Evolutionary conservation across 2,888 invertebrate genomes (phyloP).

Genomic region (Athripsodes cinereus): DNA sequence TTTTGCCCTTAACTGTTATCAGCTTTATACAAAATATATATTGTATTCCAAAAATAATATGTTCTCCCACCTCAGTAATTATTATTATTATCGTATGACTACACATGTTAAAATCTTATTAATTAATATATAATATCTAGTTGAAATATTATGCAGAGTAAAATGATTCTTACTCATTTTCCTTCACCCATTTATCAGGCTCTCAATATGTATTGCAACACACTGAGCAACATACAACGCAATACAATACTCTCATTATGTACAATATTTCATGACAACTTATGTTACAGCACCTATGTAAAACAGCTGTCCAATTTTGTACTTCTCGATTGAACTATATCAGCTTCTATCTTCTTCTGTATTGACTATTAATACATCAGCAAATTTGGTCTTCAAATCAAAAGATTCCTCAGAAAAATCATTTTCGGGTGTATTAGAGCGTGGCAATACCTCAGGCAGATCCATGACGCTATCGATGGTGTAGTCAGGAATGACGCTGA

Average conservation of each 20-base stretch:
- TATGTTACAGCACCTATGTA: conserved; percentile 20
- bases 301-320: conserved; percentile 6
- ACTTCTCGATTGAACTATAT: conserved; percentile 14
- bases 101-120: too few species aligned
- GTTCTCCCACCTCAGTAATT: too few species aligned
- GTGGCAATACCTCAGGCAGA: conserved; percentile 53
- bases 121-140: too few species aligned
- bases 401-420: background rate
- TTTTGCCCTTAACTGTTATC: too few species aligned
- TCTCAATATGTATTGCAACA: too few species aligned
- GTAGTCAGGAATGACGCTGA: conserved; percentile 53
- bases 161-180: too few species aligned
- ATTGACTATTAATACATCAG: background rate
- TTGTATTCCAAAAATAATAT: too few species aligned
- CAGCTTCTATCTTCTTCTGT: conserved; percentile 15
- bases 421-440: background rate
- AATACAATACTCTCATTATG: background rate
- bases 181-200: too few species aligned
- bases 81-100: too few species aligned
- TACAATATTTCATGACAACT: conserved; percentile 3
- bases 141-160: too few species aligned
- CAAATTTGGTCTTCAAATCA: background rate
- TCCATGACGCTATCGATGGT: conserved; percentile 61
- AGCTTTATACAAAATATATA: too few species aligned
- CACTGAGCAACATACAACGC: too few species aligned